Evolutionary conservation across 2,113 vertebrate species (phyloP).

Genomic region (Ploceus nigricollis): DNA sequence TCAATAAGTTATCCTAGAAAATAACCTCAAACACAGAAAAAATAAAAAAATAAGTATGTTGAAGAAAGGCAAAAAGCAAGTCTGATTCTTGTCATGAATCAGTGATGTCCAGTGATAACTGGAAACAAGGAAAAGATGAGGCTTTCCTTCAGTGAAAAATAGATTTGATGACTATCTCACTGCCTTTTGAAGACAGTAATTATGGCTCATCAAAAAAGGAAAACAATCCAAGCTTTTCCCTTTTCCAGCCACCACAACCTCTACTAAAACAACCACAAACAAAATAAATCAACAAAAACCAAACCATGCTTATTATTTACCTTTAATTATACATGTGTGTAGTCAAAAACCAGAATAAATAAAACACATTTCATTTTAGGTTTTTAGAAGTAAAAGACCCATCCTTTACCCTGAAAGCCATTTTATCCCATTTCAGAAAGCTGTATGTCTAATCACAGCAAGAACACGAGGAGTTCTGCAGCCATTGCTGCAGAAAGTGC

Average conservation of each 20-base stretch:
- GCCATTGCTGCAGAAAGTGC: neutral
- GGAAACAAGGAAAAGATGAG: neutral
- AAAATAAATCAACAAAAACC: neutral
- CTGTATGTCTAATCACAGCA: conserved; percentile 7
- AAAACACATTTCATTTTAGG: neutral
- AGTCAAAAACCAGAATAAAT: neutral
- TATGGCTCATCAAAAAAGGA: neutral
- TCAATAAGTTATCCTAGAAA: neutral
- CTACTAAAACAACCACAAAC: neutral
- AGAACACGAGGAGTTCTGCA: neutral
- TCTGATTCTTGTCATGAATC: neutral
- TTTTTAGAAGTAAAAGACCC: neutral
- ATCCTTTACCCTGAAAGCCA: neutral
- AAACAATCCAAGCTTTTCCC: neutral
- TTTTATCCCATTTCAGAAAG: conserved; percentile 3
- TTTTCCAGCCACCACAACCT: neutral
- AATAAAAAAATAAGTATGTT: neutral
- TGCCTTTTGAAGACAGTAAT: neutral
- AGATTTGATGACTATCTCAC: neutral
- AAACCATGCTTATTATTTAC: neutral
- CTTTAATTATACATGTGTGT: neutral
- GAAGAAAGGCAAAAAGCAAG: neutral
- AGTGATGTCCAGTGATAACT: neutral
- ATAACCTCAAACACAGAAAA: neutral
- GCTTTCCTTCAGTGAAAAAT: neutral